A percentile compares a stretch with the other conserved stretches of the same genome.
Conservation (phyloP, 2,888 invertebrate species). For the Pyralis farinalis region DNA sequence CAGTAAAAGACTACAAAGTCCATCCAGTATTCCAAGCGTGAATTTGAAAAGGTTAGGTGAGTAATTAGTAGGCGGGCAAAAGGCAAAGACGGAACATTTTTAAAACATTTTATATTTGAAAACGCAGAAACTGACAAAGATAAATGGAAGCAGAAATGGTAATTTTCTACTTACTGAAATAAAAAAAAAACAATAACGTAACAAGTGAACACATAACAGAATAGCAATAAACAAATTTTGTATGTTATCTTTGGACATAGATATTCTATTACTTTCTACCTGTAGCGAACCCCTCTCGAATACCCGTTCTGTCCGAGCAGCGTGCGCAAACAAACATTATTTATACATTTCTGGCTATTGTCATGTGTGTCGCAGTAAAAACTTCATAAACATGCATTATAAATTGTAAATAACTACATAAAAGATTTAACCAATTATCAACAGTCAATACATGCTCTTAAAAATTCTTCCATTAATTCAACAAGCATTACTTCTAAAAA, state of each 20-base stretch:
- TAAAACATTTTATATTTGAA: slow-evolving; percentile 53
- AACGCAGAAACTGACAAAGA: slow-evolving; percentile 60
- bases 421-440: slow-evolving; percentile 57
- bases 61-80: slow-evolving; percentile 39
- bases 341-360: slow-evolving; percentile 49
- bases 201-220: slow-evolving; percentile 34
- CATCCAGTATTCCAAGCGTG: too few species aligned
- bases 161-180: slow-evolving; percentile 53
- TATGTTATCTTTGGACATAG: slow-evolving; percentile 24
- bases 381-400: slow-evolving; percentile 51
- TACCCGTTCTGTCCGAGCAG: slow-evolving; percentile 72
- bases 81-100: slow-evolving; percentile 56
- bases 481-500: slow-evolving; percentile 36
- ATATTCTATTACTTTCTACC: slow-evolving; percentile 49
- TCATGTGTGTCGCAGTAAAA: slow-evolving; percentile 36
- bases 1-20: too few species aligned
- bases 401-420: slow-evolving; percentile 57
- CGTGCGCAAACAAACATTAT: slow-evolving; percentile 58
- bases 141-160: slow-evolving; percentile 51
- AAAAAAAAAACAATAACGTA: slow-evolving; percentile 42
- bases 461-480: slow-evolving; percentile 38
- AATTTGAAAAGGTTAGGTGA: slow-evolving; percentile 7
- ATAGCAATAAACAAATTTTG: slow-evolving; percentile 36
- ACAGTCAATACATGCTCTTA: slow-evolving; percentile 54
- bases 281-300: slow-evolving; percentile 70